Evolutionary conservation across 53 echinoderm and acorn worm species (phyloP), one percentile per base, ranked within the genome.

Genomic region (Glandiceps talaboti): DNA sequence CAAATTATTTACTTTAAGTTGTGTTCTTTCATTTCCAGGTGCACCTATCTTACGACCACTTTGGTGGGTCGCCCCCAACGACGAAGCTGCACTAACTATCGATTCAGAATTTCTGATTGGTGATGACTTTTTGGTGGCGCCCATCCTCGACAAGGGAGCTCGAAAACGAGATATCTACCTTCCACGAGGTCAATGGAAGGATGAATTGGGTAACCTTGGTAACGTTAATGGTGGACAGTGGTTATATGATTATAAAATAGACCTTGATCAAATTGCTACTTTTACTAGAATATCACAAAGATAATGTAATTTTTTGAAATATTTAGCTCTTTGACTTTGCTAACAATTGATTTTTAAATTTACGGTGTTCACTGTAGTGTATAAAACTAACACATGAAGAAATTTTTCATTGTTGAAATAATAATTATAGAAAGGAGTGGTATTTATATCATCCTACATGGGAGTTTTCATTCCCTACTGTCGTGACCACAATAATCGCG

Each of bases 61-160:
- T 1, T 93, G 93, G 93, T 93, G 93, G 93, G 83, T 93, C 1
- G 90, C 88, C 31, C 90, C 93, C 0, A 73, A 84, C 25, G 86
- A 93, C 33, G 29, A 74, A 27, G 74, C 29, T 1, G 90, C 90
- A 26, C 90, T 82, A 14, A 76, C 74, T 32, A 83, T 88, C 28
- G 90, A 90, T 45, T 88, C 90, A 0, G 86, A 93, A 81, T 93
- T 88, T 76, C 90, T 93, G 10, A 88, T 93, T 27, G 93, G 93
- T 0, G 86, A 90, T 73, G 28, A 33, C 12, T 76, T 90, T 73
- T 76, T 93, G 27, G 93, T 93, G 73, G 93, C 93, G 0, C 93
- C 93, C 6, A 80, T 93, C 74, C 31, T 93, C 33, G 80, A 84
- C 27, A 77, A 79, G 27, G 31, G 79, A 31, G 81, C 82, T n/a